Evolutionary conservation across 2,888 invertebrate genomes (phyloP).

Genomic region (Drosophila anomalata): DNA sequence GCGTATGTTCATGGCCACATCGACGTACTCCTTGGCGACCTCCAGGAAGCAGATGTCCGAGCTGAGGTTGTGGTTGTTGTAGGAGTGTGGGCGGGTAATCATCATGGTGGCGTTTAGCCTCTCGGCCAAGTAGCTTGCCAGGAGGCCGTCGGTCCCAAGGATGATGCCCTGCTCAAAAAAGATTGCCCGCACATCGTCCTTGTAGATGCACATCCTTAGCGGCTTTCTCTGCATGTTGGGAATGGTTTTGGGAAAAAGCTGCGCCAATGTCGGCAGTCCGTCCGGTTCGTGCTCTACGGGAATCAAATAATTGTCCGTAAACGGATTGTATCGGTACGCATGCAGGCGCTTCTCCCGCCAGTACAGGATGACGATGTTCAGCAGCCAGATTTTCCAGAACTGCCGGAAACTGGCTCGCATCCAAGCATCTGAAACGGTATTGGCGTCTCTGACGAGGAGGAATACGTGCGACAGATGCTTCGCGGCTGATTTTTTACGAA

Average conservation of each 20-base stretch:
- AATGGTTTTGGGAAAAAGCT: conserved; percentile 77
- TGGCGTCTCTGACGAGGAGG: conserved; percentile 71
- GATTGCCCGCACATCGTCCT: conserved; percentile 83
- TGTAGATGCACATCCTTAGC: conserved; percentile 78
- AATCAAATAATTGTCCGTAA: conserved; percentile 83
- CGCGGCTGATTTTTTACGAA: conserved; percentile 78
- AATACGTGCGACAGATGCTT: conserved; percentile 81
- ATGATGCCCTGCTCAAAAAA: conserved; percentile 46
- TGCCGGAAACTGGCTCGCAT: conserved; percentile 85
- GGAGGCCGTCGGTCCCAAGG: conserved; percentile 84
- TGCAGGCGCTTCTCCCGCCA: conserved; percentile 79
- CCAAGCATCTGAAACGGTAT: conserved; percentile 62
- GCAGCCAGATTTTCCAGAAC: conserved; percentile 85
- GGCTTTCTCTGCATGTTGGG: conserved; percentile 80
- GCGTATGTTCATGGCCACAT: conserved; percentile 85
- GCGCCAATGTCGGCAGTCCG: conserved; percentile 41
- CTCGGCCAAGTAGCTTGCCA: conserved; percentile 82
- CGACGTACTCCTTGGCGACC: conserved; percentile 76
- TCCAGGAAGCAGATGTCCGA: conserved; percentile 74
- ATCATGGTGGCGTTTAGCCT: conserved; percentile 85
- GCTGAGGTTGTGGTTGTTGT: conserved; percentile 53
- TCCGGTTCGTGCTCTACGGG: conserved; percentile 43
- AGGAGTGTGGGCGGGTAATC: conserved; percentile 61
- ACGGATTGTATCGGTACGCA: conserved; percentile 85
- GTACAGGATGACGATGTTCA: conserved; percentile 83